Evolutionary conservation across 1,140 invertebrate genomes (phyloP), one percentile per base, ranked within the genome.

Genomic region (Drosophila nebulosa): DNA sequence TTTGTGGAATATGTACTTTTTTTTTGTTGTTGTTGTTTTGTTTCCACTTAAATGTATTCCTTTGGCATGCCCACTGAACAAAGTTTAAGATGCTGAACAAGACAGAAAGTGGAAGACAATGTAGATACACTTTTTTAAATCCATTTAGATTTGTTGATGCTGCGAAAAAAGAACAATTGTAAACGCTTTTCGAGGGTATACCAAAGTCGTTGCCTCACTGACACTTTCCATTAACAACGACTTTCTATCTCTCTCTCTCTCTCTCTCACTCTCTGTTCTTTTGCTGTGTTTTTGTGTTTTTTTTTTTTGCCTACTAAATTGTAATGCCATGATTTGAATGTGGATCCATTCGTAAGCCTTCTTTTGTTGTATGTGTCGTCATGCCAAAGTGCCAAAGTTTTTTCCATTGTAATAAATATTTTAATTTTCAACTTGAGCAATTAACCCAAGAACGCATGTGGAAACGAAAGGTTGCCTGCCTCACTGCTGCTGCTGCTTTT

Each of bases 341-440:
- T 60, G 68, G 32, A 63, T 67, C 72, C 66, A 81, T 55, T 61
- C 79, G 64, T 74, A 74, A 81, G 74, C 73, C 68, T 64, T 36
- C 63, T 78, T 78, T 78, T 79, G 78, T 80, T 84, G 75, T 74
- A 73, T 79, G 74, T 50, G 81, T 83, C 81, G 81, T 78, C 81
- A 46, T 46, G 78, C 72, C 78, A 85, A 86, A 86, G 83, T 86
- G 78, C 78, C 74, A 86, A 86, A 86, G 81, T 86, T 86, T 86
- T 86, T 77, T 46, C 39, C 83, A 86, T 86, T 86, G 81, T 86
- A 88, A 86, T 86, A 86, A 86, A 86, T 86, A 86, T 86, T 86
- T 86, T 86, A 86, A 86, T 86, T 86, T 88, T 86, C 74, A 86
- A 86, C 83, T 88, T 88, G 81, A 88, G 81, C 81, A 86, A 86